Conservation (phyloP, 2,797 vertebrate genomes). For the Semotilus atromaculatus region DNA sequence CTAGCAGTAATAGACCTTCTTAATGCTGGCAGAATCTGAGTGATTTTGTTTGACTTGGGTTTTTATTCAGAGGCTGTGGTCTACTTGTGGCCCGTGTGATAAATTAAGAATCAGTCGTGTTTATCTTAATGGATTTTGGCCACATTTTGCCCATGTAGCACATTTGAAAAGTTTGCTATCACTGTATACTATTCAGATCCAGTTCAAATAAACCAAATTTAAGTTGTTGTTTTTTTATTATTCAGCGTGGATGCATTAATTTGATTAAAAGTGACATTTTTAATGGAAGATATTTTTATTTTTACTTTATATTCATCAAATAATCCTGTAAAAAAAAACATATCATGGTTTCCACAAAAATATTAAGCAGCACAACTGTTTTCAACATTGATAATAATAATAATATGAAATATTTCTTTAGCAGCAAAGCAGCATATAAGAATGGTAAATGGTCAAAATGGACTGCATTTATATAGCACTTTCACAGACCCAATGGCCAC, state of each 20-base stretch:
- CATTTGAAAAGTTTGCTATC: slow-evolving; percentile 43
- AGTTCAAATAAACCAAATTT: slow-evolving; percentile 26
- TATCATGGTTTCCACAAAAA: too few species aligned
- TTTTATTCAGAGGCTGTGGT: slow-evolving; percentile 50
- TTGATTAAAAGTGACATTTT: not conserved
- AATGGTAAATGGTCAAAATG: too few species aligned
- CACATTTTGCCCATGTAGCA: slow-evolving; percentile 24
- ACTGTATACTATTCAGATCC: slow-evolving; percentile 26
- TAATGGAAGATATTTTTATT: too few species aligned
- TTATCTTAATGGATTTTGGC: slow-evolving; percentile 43
- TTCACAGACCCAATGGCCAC: too few species aligned
- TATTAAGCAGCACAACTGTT: not conserved
- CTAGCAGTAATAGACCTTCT: slow-evolving; percentile 52
- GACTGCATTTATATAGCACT: too few species aligned
- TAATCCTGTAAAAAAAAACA: too few species aligned
- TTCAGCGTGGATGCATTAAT: not conserved
- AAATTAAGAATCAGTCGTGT: slow-evolving; percentile 47
- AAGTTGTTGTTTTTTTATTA: too few species aligned
- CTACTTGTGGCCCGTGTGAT: slow-evolving; percentile 38
- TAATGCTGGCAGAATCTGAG: slow-evolving; percentile 53
- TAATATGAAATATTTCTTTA: not conserved
- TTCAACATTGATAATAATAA: not conserved
- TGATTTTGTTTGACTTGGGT: slow-evolving; percentile 59
- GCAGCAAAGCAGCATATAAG: not conserved
- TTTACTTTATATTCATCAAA: too few species aligned